These are phyloP conservation scores for Ciconia stormi DNA, from an alignment of 2,113 vertebrate species.

Conservation along the genomic window DNA sequence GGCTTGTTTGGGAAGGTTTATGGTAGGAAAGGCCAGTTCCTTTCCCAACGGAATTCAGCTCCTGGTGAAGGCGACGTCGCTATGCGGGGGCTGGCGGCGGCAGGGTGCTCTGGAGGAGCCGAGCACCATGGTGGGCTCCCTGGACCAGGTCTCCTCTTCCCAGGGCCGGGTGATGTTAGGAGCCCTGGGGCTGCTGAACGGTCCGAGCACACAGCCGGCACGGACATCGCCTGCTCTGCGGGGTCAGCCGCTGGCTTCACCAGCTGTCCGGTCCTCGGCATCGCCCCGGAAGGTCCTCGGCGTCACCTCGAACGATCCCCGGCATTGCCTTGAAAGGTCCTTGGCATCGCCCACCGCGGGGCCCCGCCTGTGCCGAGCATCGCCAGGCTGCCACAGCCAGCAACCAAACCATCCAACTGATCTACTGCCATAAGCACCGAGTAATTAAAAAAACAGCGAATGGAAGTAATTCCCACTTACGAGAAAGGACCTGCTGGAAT, in stretches of 20 bases:
- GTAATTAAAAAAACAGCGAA: not conserved
- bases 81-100: rapidly evolving
- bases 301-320: not conserved
- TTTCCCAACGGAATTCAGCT: not conserved
- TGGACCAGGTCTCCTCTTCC: not conserved
- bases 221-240: rapidly evolving
- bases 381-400: not conserved
- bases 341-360: rapidly evolving
- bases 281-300: rapidly evolving
- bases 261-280: rapidly evolving
- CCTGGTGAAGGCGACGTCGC: rapidly evolving
- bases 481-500: conserved; percentile 1
- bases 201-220: not conserved
- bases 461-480: not conserved
- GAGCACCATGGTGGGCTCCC: not conserved
- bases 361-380: not conserved
- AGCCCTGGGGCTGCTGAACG: not conserved
- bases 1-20: not conserved
- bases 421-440: not conserved
- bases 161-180: no score
- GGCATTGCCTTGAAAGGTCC: not conserved
- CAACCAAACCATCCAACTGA: not conserved
- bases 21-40: not conserved
- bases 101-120: not conserved
- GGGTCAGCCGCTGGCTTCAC: not conserved